Evolutionary conservation across 2,797 vertebrate species (phyloP).

Genomic region (Furcifer pardalis): DNA sequence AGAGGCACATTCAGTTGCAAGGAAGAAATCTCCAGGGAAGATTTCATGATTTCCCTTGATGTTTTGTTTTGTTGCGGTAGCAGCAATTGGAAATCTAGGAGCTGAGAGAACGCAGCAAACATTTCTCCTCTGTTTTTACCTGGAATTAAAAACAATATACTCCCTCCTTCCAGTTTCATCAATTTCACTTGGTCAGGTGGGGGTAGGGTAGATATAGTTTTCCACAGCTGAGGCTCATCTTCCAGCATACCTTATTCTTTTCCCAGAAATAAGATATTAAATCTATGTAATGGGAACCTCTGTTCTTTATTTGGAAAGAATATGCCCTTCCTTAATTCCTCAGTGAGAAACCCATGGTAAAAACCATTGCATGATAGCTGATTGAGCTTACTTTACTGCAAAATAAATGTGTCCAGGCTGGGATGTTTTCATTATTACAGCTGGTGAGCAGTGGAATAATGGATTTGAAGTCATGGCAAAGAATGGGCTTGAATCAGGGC

Average conservation of each 20-base stretch:
- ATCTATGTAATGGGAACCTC: not conserved
- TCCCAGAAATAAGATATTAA: not conserved
- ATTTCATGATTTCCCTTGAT: conserved; percentile 3
- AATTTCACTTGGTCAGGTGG: not conserved
- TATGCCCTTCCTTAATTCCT: not conserved
- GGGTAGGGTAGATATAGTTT: not conserved
- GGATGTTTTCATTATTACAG: not conserved
- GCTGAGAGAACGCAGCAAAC: not conserved
- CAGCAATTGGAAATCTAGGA: not conserved
- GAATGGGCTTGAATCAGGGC: not conserved
- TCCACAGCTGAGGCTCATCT: not conserved
- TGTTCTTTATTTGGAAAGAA: not conserved
- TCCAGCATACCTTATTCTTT: not conserved
- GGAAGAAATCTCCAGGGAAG: not conserved
- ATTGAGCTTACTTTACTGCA: not conserved
- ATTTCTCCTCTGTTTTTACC: not conserved
- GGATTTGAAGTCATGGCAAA: not conserved
- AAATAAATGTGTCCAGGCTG: not conserved
- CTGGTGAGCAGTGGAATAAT: not conserved
- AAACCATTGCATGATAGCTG: too few relatives aligned
- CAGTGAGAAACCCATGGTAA: too few relatives aligned
- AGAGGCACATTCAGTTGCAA: not conserved
- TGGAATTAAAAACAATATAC: not conserved
- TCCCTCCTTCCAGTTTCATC: not conserved
- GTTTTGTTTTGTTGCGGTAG: not conserved